These are phyloP conservation scores for Sinocyclocheilus rhinocerous DNA, from an alignment of 2,113 vertebrate genomes.

Conservation along the genomic window DNA sequence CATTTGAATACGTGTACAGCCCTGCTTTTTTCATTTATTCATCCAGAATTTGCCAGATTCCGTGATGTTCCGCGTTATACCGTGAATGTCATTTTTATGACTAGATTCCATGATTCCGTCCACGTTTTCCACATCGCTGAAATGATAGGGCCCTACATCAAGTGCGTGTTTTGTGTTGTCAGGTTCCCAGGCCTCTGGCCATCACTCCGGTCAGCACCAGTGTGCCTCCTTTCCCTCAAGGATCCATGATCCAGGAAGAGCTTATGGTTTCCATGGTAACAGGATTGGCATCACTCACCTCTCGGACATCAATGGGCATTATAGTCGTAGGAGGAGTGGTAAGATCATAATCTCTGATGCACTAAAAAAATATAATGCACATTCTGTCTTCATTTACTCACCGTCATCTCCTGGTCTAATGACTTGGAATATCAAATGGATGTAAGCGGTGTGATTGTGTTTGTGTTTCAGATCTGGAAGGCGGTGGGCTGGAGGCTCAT, in stretches of 20 bases:
- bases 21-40: too few species aligned
- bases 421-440: neutral
- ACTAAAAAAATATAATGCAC: neutral
- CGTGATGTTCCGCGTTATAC: too few species aligned
- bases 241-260: constrained; percentile 93
- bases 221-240: constrained; percentile 91
- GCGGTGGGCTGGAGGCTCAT: constrained; percentile 97
- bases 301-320: constrained; percentile 97
- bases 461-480: constrained; percentile 88
- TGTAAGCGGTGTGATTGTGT: neutral
- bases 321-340: constrained; percentile 96
- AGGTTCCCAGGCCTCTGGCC: constrained; percentile 89
- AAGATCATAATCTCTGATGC: constrained; percentile 58
- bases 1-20: too few species aligned
- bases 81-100: too few species aligned
- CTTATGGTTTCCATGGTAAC: constrained; percentile 99
- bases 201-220: constrained; percentile 92
- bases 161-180: neutral
- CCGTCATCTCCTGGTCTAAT: neutral
- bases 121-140: too few species aligned
- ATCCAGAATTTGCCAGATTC: too few species aligned
- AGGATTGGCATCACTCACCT: constrained; percentile 92
- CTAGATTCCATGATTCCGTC: too few species aligned
- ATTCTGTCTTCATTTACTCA: too few species aligned
- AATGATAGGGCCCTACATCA: too few species aligned